Evolutionary conservation across 2,888 invertebrate genomes (phyloP), one percentile per base, ranked within the genome.

Genomic region (Zonitis immaculata): DNA sequence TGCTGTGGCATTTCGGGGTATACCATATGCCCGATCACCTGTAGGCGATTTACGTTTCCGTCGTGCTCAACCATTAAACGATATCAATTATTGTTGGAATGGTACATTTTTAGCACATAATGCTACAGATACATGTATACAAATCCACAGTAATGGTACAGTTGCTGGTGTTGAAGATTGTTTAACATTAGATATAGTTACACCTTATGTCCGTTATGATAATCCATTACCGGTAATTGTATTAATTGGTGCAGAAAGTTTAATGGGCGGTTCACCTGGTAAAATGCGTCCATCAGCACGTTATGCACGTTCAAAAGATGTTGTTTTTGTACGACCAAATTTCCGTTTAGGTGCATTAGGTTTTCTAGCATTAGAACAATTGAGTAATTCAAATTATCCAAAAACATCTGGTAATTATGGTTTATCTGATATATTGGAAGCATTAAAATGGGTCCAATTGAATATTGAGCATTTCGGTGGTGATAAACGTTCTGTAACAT

Each of bases 401-500:
- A 82, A 79, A 25, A 85, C 86, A 0, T 90, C 91, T 0, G 93
- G 93, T 26, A 94, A 94, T 73, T 93, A 92, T 68, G 94, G 87
- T 0, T 79, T 93, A 1, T 87, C 88, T 1, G 94, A 94, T 69
- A 82, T 93, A 53, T 71, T 91, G 11, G 83, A 82, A 0, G 90
- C 85, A 0, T 77, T 94, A 14, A 79, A 84, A 53, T 94, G 93
- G 93, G 83, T 93, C 1, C 80, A 89, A 55, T 74, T 85, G 60
- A 93, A 94, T 70, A 90, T 92, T 43, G 84, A 83, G 51, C 83
- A 90, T 71, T 94, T 94, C 67, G 92, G 93, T 0, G 93, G 93
- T 0, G 87, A 92, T 71, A 82, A 85, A 1, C 77, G 80, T 1
- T 81, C 88, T 3, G 89, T 95, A 0, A 93, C 91, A 0, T 70